Evolutionary conservation across 2,113 vertebrate genomes (phyloP), one percentile per base, ranked within the genome.

Genomic region (Stictonetta naevosa): DNA sequence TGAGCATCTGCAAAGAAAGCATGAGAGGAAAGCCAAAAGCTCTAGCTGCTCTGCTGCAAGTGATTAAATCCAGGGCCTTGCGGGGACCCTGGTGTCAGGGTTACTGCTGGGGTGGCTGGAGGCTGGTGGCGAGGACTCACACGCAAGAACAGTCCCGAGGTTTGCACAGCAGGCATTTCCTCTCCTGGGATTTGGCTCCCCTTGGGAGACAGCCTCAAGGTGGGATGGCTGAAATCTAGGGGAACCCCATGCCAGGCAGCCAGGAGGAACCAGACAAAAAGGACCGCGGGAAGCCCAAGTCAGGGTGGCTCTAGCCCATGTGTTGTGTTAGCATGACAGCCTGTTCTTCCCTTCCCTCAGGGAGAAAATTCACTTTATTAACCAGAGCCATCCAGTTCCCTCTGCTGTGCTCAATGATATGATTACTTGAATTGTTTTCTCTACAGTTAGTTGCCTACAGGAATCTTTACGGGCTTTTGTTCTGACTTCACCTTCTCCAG

Each of bases 241-340:
- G 33, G 19, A n/a, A 16, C 14, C 19, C 19, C 22, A 10, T 11
- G 3, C 21, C 3, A 6, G 33, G 10, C 14, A 29, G 73, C 28
- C 19, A 52, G 10, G 67, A 63, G 16, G 20, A 50, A n/a, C n/a
- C 1, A 52, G 9, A 26, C 36, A 11, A 33, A 38, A 20, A 59
- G 42, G 36, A 53, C 2, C 13, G 12, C 31, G 42, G 13, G 42
- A 63, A 53, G 17, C 28, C 11, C 1, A 28, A 3, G 7, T 0
- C 56, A 55, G 16, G 15, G 16, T 40, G 6, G 53, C 58, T 59
- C 6, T 11, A 1, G 17, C 18, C 23, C 17, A 0, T 7, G 29
- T 36, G 12, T 28, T 64, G 28, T 11, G 31, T 19, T 5, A 50
- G 21, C 20, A 14, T 4, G 28, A 34, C 40, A 76, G 58, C 34